Conservation (phyloP, 2,888 invertebrate genomes). For the Pachliopta kotzebuea region DNA sequence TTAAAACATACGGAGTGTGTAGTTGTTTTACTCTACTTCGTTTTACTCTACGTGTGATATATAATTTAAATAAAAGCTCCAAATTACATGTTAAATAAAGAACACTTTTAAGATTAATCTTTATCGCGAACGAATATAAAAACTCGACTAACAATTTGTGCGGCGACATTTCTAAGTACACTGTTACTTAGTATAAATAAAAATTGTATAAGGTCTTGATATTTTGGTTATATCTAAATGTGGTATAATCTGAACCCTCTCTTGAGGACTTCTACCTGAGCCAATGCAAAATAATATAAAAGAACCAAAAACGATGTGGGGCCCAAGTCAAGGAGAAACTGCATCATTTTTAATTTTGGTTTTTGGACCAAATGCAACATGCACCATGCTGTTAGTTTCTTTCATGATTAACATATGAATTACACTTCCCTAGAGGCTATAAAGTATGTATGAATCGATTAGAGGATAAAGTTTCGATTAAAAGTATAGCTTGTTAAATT, state of each 20-base stretch:
- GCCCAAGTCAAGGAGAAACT: slow-evolving; percentile 2
- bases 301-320: neutral
- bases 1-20: no score
- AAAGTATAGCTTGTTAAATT: neutral
- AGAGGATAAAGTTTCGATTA: neutral
- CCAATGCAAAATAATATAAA: slow-evolving; percentile 17
- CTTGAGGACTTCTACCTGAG: slow-evolving; percentile 21
- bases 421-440: neutral
- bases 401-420: neutral
- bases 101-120: no score
- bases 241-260: slow-evolving; percentile 2
- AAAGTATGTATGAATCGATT: no score
- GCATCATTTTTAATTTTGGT: slow-evolving; percentile 9
- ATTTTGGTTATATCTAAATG: neutral
- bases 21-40: no score
- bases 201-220: neutral
- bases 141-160: no score
- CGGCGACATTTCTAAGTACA: no score
- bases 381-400: neutral
- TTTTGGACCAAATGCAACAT: neutral
- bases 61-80: no score
- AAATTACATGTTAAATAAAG: no score
- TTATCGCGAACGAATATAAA: no score
- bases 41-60: no score
- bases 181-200: no score